phyloP scores from a whole-genome alignment of 2,797 vertebrate species.

The Emys orbicularis region DNA sequence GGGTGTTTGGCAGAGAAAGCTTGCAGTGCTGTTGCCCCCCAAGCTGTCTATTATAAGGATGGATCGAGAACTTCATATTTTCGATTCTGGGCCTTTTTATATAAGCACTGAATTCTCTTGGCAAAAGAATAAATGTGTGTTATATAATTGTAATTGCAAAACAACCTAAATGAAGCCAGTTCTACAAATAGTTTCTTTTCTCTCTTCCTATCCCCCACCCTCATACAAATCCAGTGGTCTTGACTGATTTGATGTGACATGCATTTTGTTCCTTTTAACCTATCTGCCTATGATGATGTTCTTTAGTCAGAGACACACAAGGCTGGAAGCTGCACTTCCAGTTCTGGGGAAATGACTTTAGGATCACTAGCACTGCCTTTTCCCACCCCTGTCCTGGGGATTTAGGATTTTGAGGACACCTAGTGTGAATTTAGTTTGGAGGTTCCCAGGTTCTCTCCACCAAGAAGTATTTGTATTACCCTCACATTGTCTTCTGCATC shows the following conservation, averaged over 20 bases:
- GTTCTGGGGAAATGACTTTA: background rate
- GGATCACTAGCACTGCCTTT: background rate
- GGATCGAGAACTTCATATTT: background rate
- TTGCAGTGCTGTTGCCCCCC: background rate
- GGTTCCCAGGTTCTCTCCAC: background rate
- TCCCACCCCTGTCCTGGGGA: background rate
- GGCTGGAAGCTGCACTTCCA: background rate
- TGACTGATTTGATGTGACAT: background rate
- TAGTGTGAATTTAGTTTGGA: background rate
- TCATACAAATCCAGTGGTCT: background rate
- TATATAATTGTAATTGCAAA: background rate
- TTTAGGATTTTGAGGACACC: background rate
- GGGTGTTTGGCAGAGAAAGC: background rate
- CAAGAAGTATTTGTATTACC: background rate
- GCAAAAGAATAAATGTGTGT: background rate
- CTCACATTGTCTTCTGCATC: accelerated
- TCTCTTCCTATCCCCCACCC: accelerated
- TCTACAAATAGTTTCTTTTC: background rate
- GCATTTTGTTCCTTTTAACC: background rate
- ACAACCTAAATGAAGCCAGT: background rate
- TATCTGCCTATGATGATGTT: background rate
- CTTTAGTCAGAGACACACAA: background rate
- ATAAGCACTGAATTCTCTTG: background rate
- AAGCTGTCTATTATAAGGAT: background rate
- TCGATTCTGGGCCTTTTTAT: background rate